Evolutionary conservation across 2,113 vertebrate genomes (phyloP).

Genomic region (Microtus montanus): DNA sequence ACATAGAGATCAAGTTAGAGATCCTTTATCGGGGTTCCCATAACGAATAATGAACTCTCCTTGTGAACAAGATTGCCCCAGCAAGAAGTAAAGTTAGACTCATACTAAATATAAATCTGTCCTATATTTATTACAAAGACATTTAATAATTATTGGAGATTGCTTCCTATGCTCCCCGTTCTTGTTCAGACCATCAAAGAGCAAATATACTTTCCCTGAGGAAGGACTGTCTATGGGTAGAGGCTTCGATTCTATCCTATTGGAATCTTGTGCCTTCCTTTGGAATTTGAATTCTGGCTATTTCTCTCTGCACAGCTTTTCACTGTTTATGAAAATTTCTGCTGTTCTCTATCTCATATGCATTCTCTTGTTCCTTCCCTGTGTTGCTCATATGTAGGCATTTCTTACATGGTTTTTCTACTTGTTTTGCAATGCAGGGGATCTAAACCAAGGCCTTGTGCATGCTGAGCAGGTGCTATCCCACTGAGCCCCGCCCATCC

Average conservation of each 20-base stretch:
- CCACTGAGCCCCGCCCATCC: accelerated
- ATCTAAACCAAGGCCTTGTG: not conserved
- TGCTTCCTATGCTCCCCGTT: too few species aligned
- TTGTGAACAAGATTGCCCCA: not conserved
- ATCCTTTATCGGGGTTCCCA: not conserved
- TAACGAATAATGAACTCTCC: not conserved
- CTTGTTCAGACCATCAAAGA: not conserved
- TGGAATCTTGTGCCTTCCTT: not conserved
- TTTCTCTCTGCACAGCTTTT: not conserved
- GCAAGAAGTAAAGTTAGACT: not conserved
- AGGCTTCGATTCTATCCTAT: not conserved
- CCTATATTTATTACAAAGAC: not conserved
- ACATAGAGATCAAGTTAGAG: not conserved
- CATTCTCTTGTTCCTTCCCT: not conserved
- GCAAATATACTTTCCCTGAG: not conserved
- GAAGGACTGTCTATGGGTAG: not conserved
- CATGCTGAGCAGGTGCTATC: not conserved
- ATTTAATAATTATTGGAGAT: not conserved
- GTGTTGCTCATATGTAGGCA: not conserved
- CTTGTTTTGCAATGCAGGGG: not conserved
- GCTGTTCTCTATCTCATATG: not conserved
- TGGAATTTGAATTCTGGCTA: not conserved
- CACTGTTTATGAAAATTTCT: not conserved
- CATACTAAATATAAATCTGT: not conserved
- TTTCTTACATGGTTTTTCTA: not conserved